Conservation (phyloP, 2,113 vertebrate species). For the Malaclemys terrapin region DNA sequence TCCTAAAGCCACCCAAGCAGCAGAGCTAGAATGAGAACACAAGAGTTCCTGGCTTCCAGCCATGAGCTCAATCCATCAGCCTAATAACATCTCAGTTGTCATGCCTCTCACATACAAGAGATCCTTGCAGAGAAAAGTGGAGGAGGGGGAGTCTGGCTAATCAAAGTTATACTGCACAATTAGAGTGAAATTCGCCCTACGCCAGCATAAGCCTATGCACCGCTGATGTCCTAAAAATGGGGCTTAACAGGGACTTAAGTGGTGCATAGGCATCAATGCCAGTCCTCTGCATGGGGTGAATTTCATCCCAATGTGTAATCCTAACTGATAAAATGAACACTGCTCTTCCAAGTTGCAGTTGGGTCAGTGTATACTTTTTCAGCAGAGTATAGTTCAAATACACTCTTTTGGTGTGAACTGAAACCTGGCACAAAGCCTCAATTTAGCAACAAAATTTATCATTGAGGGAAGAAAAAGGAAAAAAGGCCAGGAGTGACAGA, state of each 20-base stretch:
- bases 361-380: background rate
- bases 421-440: background rate
- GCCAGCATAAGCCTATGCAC: background rate
- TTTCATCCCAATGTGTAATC: background rate
- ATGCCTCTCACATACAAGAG: background rate
- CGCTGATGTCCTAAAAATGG: background rate
- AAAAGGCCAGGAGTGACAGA: background rate
- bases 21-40: slow-evolving; percentile 16
- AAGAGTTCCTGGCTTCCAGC: background rate
- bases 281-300: background rate
- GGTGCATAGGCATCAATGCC: background rate
- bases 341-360: background rate
- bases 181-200: background rate
- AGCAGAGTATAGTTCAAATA: accelerated
- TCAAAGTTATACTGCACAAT: background rate
- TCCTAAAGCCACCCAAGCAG: background rate
- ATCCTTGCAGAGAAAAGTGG: background rate
- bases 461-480: background rate
- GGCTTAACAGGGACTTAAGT: background rate
- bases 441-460: background rate
- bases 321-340: background rate
- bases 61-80: background rate
- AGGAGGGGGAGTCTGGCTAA: background rate
- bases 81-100: background rate
- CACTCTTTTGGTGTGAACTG: background rate